Conservation (phyloP, 2,888 invertebrate genomes). For the Heliconius ismenius region DNA sequence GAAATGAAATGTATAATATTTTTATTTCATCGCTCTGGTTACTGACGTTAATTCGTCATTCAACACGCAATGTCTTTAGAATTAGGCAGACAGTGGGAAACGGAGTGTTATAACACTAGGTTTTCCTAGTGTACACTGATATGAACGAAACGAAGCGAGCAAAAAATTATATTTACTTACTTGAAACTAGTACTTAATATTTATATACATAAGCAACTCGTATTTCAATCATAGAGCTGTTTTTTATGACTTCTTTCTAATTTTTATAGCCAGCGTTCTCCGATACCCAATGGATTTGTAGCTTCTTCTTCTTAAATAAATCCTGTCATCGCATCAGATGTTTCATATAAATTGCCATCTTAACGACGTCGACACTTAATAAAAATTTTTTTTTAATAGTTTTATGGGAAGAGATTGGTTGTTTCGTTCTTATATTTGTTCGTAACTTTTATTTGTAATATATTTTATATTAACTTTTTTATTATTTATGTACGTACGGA, state of each 20-base stretch:
- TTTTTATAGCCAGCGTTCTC: conserved; percentile 53
- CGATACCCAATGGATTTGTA: conserved; percentile 62
- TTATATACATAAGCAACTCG: conserved; percentile 38
- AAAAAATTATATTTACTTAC: too few species aligned
- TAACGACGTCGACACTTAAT: conserved; percentile 70
- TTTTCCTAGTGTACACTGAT: too few species aligned
- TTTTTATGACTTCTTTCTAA: conserved; percentile 49
- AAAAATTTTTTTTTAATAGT: conserved; percentile 52
- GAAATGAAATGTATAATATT: too few species aligned
- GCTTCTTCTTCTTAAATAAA: conserved; percentile 58
- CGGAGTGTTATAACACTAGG: too few species aligned
- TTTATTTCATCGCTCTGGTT: too few species aligned
- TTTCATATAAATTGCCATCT: conserved; percentile 68
- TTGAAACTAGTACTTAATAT: conserved; percentile 34
- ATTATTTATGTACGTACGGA: not conserved
- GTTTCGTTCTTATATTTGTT: not conserved
- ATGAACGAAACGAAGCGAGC: too few species aligned
- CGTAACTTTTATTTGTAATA: not conserved
- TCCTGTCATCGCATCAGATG: conserved; percentile 67
- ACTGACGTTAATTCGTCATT: too few species aligned
- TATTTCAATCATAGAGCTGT: conserved; percentile 43
- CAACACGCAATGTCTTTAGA: too few species aligned
- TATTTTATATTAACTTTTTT: not conserved
- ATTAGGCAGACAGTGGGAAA: too few species aligned
- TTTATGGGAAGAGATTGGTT: conserved; percentile 34